Evolutionary conservation across 2,888 invertebrate genomes (phyloP), one percentile per base, ranked within the genome.

Genomic region (Steinernema hermaphroditum): DNA sequence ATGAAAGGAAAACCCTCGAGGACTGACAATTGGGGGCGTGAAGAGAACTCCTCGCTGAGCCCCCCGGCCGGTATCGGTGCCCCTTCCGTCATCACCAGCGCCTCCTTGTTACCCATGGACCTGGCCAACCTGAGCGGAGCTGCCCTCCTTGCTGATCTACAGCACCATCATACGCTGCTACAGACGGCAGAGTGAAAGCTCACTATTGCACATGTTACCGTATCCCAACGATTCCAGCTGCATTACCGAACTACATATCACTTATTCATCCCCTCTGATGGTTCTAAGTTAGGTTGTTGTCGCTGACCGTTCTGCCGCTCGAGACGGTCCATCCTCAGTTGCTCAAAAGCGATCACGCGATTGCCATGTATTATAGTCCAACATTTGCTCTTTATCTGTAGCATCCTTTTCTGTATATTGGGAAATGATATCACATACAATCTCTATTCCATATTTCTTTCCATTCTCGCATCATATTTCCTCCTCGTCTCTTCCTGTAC

Each of bases 71-170:
- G 44, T 41, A 70, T 78, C 24, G 74, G 77, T 57, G 27, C 43
- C 2, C 29, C 22, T 12, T 69, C 69, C 6, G 27, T 69, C 24
- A 9, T 46, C 1, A 41, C 16, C 16, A 27, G 8, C 12, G 22
- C 69, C 2, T 41, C 69, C 4, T 19, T 69, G 69, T 2, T 44
- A 27, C 27, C 69, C 41, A 49, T 69, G 44, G 69, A 44, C 29
- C 50, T 83, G 50, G 54, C 77, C 22, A 62, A 69, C 37, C 50
- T 80, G 8, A 75, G 78, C 32, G 75, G 76, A 49, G 80, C 78
- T 1, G 75, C 77, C 22, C 75, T 84, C 14, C 76, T 84, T 14
- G 82, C 78, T n/a, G 84, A 82, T 73, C 77, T 84, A 44, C 78
- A 83, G 22, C 80, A 80, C 68, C 83, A 84, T 62, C 83, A 84